A percentile compares a stretch with the other conserved stretches of the same genome.
Evolutionary conservation across 1,140 invertebrate genomes (phyloP).

Genomic region (Melitaea cinxia): DNA sequence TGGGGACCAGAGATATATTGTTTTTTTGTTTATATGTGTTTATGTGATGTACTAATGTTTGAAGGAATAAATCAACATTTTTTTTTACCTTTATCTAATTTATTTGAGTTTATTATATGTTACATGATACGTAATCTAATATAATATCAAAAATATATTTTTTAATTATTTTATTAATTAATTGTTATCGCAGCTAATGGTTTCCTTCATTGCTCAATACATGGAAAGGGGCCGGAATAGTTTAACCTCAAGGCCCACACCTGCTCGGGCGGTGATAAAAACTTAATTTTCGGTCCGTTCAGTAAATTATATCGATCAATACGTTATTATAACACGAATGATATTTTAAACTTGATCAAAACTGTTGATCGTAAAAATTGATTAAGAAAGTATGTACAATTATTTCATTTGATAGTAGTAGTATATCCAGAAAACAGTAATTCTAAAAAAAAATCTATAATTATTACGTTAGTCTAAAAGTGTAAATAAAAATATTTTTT

Average conservation of each 20-base stretch:
- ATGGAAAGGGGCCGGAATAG: constrained; percentile 72
- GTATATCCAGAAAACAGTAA: too few species aligned
- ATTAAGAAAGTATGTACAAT: background rate
- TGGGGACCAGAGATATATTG: too few species aligned
- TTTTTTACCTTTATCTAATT: too few species aligned
- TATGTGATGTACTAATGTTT: too few species aligned
- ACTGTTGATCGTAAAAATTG: background rate
- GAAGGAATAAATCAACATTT: too few species aligned
- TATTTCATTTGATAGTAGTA: too few species aligned
- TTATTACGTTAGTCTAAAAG: background rate
- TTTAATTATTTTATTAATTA: constrained; percentile 4
- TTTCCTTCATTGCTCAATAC: constrained; percentile 63
- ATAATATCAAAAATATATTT: background rate
- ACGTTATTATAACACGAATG: background rate
- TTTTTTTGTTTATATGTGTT: too few species aligned
- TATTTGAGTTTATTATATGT: too few species aligned
- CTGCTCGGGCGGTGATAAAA: constrained; percentile 31
- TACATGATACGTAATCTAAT: too few species aligned
- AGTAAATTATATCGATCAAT: constrained; percentile 2
- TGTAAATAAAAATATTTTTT: background rate
- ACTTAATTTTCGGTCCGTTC: constrained; percentile 19
- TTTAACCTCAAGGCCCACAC: constrained; percentile 61
- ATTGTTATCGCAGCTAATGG: constrained; percentile 39
- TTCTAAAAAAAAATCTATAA: too few species aligned
- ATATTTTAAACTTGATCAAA: constrained; percentile 1